Evolutionary conservation across 30 jellyfish, hydroid and myxozoan species (phyloP), one percentile per base, ranked within the genome.

Genomic region (Pelagia noctiluca): DNA sequence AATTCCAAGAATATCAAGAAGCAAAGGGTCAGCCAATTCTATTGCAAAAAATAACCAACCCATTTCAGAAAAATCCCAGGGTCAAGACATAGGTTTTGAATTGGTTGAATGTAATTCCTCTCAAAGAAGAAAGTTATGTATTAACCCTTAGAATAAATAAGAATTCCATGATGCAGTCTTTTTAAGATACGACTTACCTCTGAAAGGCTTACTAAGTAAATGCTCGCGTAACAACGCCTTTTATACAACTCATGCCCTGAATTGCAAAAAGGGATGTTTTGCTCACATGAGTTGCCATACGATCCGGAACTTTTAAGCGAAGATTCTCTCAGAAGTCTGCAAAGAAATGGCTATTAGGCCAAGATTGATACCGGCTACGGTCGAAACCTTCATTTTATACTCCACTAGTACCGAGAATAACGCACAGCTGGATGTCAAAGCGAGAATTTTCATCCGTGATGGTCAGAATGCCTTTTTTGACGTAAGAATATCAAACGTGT

Each of bases 391-490:
- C n/a, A n/a, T n/a, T n/a, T n/a, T n/a, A n/a, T n/a, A n/a, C n/a
- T n/a, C n/a, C n/a, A n/a, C n/a, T n/a, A n/a, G n/a, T n/a, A n/a
- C n/a, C n/a, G n/a, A n/a, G n/a, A n/a, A n/a, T n/a, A n/a, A n/a
- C n/a, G n/a, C n/a, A n/a, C n/a, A n/a, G n/a, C n/a, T n/a, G n/a
- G n/a, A n/a, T n/a, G n/a, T n/a, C n/a, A n/a, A n/a, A n/a, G n/a
- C n/a, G n/a, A n/a, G n/a, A n/a, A n/a, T n/a, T 50, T 74, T 74
- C 79, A 42, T 50, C 78, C 46, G 86, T 16, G 78, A 49, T 3
- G 49, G 79, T 48, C 86, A 38, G 31, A 74, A 52, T 3, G 80
- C 86, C 36, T n/a, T 74, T 74, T 71, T 74, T 74, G 49, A 42
- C 2, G 49, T 28, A 26, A 74, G 36, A n/a, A n/a, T n/a, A n/a